Evolutionary conservation across 2,888 invertebrate species (phyloP).

Genomic region (Amphipyra berbera): DNA sequence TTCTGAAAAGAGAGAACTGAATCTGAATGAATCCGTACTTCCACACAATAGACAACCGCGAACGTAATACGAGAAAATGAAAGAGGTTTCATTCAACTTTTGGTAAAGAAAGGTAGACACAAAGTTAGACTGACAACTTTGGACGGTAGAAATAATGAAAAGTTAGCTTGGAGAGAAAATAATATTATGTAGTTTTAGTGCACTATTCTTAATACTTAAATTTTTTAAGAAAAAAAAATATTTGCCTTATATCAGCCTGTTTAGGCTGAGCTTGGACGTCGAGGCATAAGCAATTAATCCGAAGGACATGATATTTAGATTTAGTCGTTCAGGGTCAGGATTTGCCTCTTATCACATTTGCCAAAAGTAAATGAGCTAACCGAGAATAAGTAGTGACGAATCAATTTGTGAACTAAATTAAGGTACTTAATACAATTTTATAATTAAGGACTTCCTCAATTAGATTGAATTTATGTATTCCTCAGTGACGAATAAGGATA

Average conservation of each 20-base stretch:
- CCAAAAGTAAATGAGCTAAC: not conserved
- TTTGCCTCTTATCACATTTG: not conserved
- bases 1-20: slow-evolving; percentile 46
- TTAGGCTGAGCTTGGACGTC: too few species aligned
- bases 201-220: not conserved
- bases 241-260: too few species aligned
- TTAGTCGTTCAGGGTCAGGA: too few species aligned
- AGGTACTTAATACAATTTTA: too few species aligned
- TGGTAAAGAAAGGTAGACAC: slow-evolving; percentile 37
- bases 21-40: slow-evolving; percentile 57
- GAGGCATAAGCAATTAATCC: too few species aligned
- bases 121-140: slow-evolving; percentile 41
- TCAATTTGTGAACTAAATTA: not conserved
- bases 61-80: slow-evolving; percentile 49
- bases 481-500: not conserved
- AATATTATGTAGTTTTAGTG: not conserved
- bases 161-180: slow-evolving; percentile 9
- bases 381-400: not conserved
- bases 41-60: slow-evolving; percentile 56
- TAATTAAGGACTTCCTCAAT: not conserved
- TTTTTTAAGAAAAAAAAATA: not conserved
- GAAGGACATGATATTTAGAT: too few species aligned
- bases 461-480: not conserved
- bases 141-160: slow-evolving; percentile 32
- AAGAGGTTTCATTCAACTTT: slow-evolving; percentile 51